A percentile compares a stretch with the other conserved stretches of the same genome.
These are phyloP conservation scores for Orthonevra nobilis DNA, from an alignment of 2,888 invertebrate genomes.

Conservation along the genomic window DNA sequence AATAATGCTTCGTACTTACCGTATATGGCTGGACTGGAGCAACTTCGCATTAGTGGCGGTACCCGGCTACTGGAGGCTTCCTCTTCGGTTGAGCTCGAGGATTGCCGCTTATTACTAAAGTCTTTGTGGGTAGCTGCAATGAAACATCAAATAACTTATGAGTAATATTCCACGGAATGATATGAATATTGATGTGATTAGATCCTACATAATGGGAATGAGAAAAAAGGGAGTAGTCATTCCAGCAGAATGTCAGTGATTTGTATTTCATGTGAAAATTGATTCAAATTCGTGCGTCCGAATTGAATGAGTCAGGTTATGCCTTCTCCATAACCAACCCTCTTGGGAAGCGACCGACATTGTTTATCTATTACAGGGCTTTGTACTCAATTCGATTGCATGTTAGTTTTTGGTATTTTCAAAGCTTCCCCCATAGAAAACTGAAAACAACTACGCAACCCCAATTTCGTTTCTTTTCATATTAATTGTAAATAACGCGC, in stretches of 20 bases:
- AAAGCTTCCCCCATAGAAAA: too few relatives aligned
- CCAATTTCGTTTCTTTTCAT: slow-evolving; percentile 4
- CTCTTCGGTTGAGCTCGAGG: slow-evolving; percentile 80
- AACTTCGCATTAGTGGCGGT: slow-evolving; percentile 80
- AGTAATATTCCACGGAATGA: slow-evolving; percentile 58
- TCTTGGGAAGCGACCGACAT: slow-evolving; percentile 36
- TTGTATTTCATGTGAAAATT: slow-evolving; percentile 53
- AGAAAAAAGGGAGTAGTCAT: slow-evolving; percentile 57
- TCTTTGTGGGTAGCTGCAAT: slow-evolving; percentile 85
- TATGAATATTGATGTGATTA: slow-evolving; percentile 56
- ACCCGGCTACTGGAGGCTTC: slow-evolving; percentile 81
- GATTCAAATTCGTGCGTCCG: slow-evolving; percentile 49
- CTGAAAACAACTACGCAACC: too few relatives aligned
- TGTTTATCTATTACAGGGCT: slow-evolving; percentile 40
- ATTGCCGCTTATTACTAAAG: slow-evolving; percentile 83
- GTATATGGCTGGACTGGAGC: slow-evolving; percentile 81
- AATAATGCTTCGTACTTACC: slow-evolving; percentile 75
- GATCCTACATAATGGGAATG: slow-evolving; percentile 29
- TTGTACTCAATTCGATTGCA: too few relatives aligned
- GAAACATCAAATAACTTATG: slow-evolving; percentile 27
- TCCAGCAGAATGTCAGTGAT: slow-evolving; percentile 59
- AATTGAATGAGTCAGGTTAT: slow-evolving; percentile 49
- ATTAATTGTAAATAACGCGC: slow-evolving; percentile 33
- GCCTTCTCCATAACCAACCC: slow-evolving; percentile 34
- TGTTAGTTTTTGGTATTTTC: too few relatives aligned